phyloP scores from a whole-genome alignment of 2,797 vertebrate genomes.

The Chloroceryle inda region DNA sequence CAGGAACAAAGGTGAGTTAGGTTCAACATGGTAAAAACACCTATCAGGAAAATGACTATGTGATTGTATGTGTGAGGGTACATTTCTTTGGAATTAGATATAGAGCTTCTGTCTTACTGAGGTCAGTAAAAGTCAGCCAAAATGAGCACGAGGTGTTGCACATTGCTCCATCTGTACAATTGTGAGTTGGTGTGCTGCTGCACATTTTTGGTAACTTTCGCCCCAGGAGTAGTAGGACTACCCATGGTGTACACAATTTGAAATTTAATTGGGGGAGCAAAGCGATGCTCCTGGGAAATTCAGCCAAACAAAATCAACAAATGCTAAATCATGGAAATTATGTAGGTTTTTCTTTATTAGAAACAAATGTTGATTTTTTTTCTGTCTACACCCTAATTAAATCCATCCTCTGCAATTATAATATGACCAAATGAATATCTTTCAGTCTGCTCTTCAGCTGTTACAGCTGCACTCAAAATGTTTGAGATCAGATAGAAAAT shows the following conservation, averaged over 20 bases:
- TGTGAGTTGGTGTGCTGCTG: neutral
- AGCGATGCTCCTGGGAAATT: slow-evolving; percentile 61
- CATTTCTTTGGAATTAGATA: neutral
- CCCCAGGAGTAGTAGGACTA: neutral
- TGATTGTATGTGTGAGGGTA: neutral
- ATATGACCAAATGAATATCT: slow-evolving; percentile 51
- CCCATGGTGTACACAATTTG: neutral
- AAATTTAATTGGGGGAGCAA: slow-evolving; percentile 45
- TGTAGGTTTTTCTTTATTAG: slow-evolving; percentile 68
- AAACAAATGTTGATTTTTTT: slow-evolving; percentile 70
- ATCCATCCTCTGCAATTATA: slow-evolving; percentile 64
- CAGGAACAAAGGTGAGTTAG: neutral
- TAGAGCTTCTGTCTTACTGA: neutral
- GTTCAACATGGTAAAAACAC: neutral
- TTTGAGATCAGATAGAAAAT: slow-evolving; percentile 24
- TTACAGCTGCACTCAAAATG: slow-evolving; percentile 57
- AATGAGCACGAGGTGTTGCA: neutral
- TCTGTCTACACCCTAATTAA: slow-evolving; percentile 66
- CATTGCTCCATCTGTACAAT: neutral
- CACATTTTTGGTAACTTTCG: neutral
- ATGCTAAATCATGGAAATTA: slow-evolving; percentile 57
- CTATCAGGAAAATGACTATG: neutral
- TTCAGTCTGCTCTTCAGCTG: slow-evolving; percentile 56
- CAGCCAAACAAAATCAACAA: slow-evolving; percentile 42
- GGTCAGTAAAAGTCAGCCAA: neutral